These are phyloP conservation scores for Gambusia affinis DNA, from an alignment of 2,113 vertebrate species.

Conservation along the genomic window DNA sequence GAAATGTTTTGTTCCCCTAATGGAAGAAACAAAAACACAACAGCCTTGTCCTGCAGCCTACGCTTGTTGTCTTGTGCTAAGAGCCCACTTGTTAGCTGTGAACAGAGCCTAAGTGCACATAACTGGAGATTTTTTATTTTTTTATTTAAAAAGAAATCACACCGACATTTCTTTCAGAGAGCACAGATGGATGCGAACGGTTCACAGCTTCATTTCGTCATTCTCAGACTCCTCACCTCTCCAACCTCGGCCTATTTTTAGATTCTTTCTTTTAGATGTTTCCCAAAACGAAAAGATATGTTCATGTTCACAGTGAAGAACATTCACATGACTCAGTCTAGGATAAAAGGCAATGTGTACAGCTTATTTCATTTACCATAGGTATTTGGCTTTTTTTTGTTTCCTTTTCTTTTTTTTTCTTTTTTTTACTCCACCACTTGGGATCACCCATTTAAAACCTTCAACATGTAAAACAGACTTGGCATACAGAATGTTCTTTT, in stretches of 20 bases:
- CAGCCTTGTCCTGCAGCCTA: constrained; percentile 27
- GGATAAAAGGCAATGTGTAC: too few relatives aligned
- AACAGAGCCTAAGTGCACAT: not conserved
- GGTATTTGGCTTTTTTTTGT: too few relatives aligned
- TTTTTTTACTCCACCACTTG: too few relatives aligned
- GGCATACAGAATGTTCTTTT: too few relatives aligned
- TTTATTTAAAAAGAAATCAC: not conserved
- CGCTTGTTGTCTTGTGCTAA: constrained; percentile 29
- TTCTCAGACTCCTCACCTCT: not conserved
- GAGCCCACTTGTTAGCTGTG: constrained; percentile 24
- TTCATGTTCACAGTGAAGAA: too few relatives aligned
- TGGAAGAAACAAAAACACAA: constrained; percentile 26
- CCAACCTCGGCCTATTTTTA: not conserved
- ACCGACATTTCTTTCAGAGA: not conserved
- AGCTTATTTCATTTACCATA: too few relatives aligned
- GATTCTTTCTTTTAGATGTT: too few relatives aligned
- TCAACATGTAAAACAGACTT: too few relatives aligned
- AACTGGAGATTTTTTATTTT: not conserved
- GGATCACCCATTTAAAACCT: too few relatives aligned
- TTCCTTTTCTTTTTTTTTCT: too few relatives aligned
- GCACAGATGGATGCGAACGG: not conserved
- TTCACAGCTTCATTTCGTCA: not conserved
- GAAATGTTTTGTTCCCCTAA: constrained; percentile 43
- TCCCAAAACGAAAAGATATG: too few relatives aligned
- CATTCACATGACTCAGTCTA: too few relatives aligned